These are phyloP conservation scores for Cyanoliseus patagonus DNA, from an alignment of 2,113 vertebrate species.

Conservation along the genomic window DNA sequence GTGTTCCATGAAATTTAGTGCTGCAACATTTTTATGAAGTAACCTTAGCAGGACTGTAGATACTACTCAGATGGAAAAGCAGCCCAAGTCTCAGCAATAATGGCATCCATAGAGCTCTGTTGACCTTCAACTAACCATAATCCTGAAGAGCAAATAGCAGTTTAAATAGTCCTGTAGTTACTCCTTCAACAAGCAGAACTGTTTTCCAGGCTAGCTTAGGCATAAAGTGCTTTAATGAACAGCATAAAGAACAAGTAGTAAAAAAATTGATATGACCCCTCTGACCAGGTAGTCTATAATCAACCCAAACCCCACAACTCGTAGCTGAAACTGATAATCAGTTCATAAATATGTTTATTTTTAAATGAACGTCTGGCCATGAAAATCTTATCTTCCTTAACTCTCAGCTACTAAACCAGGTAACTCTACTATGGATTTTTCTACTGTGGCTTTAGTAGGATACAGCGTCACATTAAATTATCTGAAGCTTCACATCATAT, in stretches of 20 bases:
- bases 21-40: background rate
- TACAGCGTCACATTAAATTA: background rate
- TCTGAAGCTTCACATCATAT: background rate
- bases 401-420: background rate
- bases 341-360: too few relatives aligned
- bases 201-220: too few relatives aligned
- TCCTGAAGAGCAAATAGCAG: background rate
- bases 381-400: background rate
- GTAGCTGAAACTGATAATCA: background rate
- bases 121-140: background rate
- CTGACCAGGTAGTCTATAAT: background rate
- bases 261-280: accelerated
- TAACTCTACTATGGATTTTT: background rate
- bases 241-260: too few relatives aligned
- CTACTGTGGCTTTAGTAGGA: background rate
- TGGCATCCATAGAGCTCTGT: accelerated
- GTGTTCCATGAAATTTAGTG: accelerated
- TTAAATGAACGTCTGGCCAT: background rate
- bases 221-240: background rate
- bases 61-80: background rate
- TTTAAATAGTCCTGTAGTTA: background rate
- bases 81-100: background rate
- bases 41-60: background rate
- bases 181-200: background rate
- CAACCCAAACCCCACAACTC: background rate